Evolutionary conservation across 1,140 invertebrate species (phyloP).

Genomic region (Radopholus similis): DNA sequence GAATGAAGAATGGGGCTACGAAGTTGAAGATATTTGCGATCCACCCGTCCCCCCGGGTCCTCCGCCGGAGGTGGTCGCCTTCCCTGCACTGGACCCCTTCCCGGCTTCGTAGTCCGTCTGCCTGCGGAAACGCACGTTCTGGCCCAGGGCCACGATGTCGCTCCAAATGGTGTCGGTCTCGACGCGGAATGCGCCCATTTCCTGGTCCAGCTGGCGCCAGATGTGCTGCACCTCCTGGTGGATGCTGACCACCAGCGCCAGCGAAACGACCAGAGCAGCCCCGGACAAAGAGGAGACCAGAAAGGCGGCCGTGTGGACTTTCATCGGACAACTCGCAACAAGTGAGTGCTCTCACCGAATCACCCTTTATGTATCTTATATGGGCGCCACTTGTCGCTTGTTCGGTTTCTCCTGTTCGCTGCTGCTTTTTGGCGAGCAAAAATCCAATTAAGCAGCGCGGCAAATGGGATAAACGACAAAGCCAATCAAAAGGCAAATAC

Average conservation of each 20-base stretch:
- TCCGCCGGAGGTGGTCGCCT: not conserved
- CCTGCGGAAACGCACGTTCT: constrained; percentile 30
- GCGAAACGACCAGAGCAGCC: constrained; percentile 45
- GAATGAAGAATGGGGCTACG: too few species aligned
- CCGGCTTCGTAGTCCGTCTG: constrained; percentile 37
- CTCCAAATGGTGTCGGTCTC: constrained; percentile 56
- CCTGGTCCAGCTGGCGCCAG: constrained; percentile 54
- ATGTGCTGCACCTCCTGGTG: constrained; percentile 52
- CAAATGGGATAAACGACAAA: too few species aligned
- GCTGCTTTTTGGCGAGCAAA: too few species aligned
- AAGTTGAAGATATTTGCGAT: too few species aligned
- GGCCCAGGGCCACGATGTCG: constrained; percentile 46
- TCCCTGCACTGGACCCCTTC: not conserved
- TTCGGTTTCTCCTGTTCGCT: too few species aligned
- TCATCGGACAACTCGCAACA: too few species aligned
- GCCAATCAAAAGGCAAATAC: too few species aligned
- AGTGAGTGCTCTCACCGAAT: too few species aligned
- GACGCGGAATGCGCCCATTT: constrained; percentile 48
- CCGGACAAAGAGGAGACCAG: constrained; percentile 56
- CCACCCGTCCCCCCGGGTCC: not conserved
- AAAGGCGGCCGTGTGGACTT: constrained; percentile 59
- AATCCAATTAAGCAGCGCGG: too few species aligned
- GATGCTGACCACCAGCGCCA: constrained; percentile 48
- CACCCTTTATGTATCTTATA: too few species aligned
- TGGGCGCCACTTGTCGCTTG: too few species aligned